A percentile compares a stretch with the other conserved stretches of the same genome.
These are phyloP conservation scores for Philereme vetulata DNA, from an alignment of 2,888 invertebrate genomes.

Conservation along the genomic window DNA sequence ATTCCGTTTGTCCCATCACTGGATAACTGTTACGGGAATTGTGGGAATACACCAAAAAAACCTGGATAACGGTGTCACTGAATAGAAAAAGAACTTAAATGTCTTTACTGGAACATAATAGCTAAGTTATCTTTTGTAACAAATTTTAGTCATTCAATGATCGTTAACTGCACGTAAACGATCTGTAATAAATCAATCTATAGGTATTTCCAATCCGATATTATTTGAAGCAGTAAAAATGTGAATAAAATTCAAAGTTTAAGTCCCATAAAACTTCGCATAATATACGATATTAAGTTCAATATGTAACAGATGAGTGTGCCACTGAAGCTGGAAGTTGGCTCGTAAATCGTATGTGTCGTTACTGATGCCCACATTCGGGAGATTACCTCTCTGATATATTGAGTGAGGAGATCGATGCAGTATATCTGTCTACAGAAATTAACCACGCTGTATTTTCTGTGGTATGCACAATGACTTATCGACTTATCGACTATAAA, in stretches of 20 bases:
- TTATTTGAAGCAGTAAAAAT: conserved; percentile 27
- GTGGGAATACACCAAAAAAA: too few relatives aligned
- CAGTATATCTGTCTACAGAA: conserved; percentile 4
- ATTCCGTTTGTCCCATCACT: too few relatives aligned
- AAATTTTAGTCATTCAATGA: too few relatives aligned
- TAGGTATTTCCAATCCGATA: conserved; percentile 13
- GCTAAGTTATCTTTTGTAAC: too few relatives aligned
- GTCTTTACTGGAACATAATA: too few relatives aligned
- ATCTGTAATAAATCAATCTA: conserved; percentile 1
- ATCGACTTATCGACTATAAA: too few relatives aligned
- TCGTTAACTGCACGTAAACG: background rate
- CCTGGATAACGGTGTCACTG: too few relatives aligned
- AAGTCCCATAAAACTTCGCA: conserved; percentile 43
- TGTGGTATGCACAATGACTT: too few relatives aligned
- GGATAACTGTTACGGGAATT: too few relatives aligned
- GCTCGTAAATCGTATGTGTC: conserved; percentile 57
- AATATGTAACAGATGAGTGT: conserved; percentile 51
- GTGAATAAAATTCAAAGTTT: conserved; percentile 22
- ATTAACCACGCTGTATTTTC: too few relatives aligned
- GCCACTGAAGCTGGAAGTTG: conserved; percentile 48
- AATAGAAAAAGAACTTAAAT: too few relatives aligned
- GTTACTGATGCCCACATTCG: conserved; percentile 37
- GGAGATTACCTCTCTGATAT: conserved; percentile 27
- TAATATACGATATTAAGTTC: conserved; percentile 44
- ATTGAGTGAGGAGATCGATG: conserved; percentile 22